Evolutionary conservation across 2,888 invertebrate species (phyloP).

Genomic region (Synergus japonicus): DNA sequence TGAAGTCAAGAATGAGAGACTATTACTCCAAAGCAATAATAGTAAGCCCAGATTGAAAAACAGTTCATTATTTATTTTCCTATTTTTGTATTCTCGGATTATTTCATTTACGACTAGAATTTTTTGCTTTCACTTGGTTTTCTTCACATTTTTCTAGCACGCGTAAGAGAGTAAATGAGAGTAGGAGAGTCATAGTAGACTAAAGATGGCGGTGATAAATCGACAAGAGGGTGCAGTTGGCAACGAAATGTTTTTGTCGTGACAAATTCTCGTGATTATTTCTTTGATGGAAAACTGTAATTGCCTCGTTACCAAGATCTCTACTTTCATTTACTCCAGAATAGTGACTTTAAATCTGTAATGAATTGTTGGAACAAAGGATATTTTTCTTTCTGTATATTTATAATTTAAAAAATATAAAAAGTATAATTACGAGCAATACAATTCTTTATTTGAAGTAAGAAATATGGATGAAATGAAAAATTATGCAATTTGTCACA

Average conservation of each 20-base stretch:
- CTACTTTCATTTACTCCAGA: slow-evolving; percentile 50
- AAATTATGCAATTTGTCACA: not conserved
- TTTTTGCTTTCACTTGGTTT: not conserved
- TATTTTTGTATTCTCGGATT: not conserved
- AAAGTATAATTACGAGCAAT: no score
- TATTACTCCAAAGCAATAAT: not conserved
- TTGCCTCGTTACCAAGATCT: slow-evolving; percentile 56
- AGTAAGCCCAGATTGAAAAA: not conserved
- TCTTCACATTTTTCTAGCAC: not conserved
- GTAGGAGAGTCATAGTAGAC: slow-evolving; percentile 47
- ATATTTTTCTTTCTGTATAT: not conserved
- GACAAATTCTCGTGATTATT: slow-evolving; percentile 67
- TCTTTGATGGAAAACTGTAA: slow-evolving; percentile 58
- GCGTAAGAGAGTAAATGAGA: not conserved
- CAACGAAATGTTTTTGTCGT: slow-evolving; percentile 66
- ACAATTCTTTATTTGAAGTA: no score
- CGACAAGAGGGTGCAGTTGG: slow-evolving; percentile 52
- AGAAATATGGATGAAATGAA: not conserved
- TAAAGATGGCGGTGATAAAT: slow-evolving; percentile 54
- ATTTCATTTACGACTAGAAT: not conserved
- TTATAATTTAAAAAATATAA: not conserved
- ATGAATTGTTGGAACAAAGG: not conserved
- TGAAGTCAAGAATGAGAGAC: no score
- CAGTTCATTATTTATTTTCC: not conserved
- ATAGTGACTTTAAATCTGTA: slow-evolving; percentile 1